Conservation (phyloP, 2,113 vertebrate species). For the Syngnathoides biaculeatus region DNA sequence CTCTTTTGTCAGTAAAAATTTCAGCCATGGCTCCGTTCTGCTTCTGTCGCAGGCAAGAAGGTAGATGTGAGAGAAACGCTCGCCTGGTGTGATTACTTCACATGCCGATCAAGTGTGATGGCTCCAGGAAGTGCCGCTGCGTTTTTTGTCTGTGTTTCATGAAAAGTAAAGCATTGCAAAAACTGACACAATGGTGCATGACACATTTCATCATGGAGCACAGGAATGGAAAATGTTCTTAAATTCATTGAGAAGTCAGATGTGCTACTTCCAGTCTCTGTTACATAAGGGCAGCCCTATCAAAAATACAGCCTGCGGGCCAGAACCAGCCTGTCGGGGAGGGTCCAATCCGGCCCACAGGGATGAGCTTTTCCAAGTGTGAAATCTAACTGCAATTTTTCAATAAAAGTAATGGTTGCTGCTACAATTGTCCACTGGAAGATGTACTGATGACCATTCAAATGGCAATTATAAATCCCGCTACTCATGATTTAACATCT, state of each 20-base stretch:
- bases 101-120: slow-evolving; percentile 57
- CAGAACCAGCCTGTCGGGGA: too few species aligned
- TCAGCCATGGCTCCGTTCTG: slow-evolving; percentile 53
- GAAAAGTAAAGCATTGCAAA: slow-evolving; percentile 41
- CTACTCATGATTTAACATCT: too few species aligned
- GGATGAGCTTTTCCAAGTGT: too few species aligned
- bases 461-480: too few species aligned
- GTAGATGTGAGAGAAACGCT: slow-evolving; percentile 57
- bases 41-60: slow-evolving; percentile 48
- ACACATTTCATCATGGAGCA: slow-evolving; percentile 22
- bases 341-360: too few species aligned
- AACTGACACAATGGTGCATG: slow-evolving; percentile 11
- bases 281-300: too few species aligned
- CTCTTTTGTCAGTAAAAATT: slow-evolving; percentile 61
- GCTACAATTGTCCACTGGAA: too few species aligned
- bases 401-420: too few species aligned
- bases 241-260: slow-evolving; percentile 24
- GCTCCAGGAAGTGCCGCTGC: slow-evolving; percentile 44
- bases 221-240: slow-evolving; percentile 9
- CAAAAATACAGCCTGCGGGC: too few species aligned
- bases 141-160: slow-evolving; percentile 57
- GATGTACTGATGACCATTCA: too few species aligned
- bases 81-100: slow-evolving; percentile 60
- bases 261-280: slow-evolving; percentile 14
- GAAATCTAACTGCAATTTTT: too few species aligned